Evolutionary conservation across 2,797 vertebrate genomes (phyloP).

Genomic region (Phyllotis vaccarum): DNA sequence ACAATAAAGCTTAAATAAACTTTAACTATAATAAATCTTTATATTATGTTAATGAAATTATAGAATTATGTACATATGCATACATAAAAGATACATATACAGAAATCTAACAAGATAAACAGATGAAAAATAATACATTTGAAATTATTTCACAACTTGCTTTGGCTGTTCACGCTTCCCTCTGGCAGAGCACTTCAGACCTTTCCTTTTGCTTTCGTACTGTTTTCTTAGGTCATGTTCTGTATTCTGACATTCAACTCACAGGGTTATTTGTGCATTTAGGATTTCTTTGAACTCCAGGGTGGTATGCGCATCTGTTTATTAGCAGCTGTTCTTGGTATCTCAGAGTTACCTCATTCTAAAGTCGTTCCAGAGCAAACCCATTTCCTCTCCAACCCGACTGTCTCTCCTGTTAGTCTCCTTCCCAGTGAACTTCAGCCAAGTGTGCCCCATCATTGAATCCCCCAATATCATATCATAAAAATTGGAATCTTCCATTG

Average conservation of each 20-base stretch:
- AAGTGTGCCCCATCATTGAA: neutral
- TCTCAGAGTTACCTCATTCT: conserved; percentile 10
- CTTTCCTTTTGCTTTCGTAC: neutral
- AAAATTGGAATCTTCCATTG: neutral
- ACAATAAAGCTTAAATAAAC: neutral
- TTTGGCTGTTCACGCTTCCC: neutral
- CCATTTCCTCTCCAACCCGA: neutral
- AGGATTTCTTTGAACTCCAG: conserved; percentile 18
- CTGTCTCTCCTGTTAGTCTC: neutral
- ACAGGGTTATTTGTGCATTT: neutral
- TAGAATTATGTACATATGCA: neutral
- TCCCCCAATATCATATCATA: neutral
- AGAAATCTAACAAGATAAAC: neutral
- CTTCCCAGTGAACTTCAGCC: neutral
- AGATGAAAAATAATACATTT: neutral
- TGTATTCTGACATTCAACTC: neutral
- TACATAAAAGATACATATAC: neutral
- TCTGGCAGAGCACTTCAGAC: neutral
- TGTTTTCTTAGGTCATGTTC: neutral
- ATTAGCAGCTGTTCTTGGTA: conserved; percentile 9
- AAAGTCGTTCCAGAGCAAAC: neutral
- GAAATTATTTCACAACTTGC: conserved; percentile 46
- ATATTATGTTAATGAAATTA: neutral
- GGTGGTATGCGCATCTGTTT: neutral
- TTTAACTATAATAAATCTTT: no score